Evolutionary conservation across 2,797 vertebrate genomes (phyloP).

Genomic region (Pogonophryne albipinna): DNA sequence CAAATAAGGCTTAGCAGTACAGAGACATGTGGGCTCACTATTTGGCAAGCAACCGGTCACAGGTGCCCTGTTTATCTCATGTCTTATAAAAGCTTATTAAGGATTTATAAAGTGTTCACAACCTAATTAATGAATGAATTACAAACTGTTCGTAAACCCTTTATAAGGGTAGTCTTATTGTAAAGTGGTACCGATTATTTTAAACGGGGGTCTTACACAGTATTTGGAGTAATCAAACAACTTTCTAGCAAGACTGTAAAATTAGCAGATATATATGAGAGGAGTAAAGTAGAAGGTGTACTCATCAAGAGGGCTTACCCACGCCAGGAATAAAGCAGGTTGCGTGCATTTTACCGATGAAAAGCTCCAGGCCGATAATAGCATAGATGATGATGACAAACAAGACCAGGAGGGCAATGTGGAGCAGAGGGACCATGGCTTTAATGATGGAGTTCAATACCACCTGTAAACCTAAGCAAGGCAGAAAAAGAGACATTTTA

Average conservation of each 20-base stretch:
- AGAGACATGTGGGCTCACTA: too few species aligned
- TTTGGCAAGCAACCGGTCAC: too few species aligned
- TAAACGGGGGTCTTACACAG: neutral
- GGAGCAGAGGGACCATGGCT: constrained; percentile 99
- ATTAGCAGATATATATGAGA: too few species aligned
- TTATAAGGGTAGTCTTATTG: too few species aligned
- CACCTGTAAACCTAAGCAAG: constrained; percentile 96
- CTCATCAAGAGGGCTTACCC: constrained; percentile 81
- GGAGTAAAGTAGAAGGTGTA: neutral
- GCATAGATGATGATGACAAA: constrained; percentile 99
- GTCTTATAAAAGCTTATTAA: too few species aligned
- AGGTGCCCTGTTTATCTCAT: too few species aligned
- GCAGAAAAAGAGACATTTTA: constrained; percentile 24
- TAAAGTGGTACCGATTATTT: too few species aligned
- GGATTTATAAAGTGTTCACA: too few species aligned
- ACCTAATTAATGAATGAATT: too few species aligned
- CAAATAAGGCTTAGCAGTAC: too few species aligned
- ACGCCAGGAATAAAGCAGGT: constrained; percentile 92
- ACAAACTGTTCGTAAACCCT: too few species aligned
- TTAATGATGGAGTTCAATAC: constrained; percentile 99
- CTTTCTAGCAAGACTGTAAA: too few species aligned
- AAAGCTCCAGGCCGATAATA: constrained; percentile 99
- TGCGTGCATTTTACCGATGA: constrained; percentile 99
- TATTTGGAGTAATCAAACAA: neutral
- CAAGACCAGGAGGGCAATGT: constrained; percentile 98